Evolutionary conservation across 2,113 vertebrate genomes (phyloP).

Genomic region (Chaenocephalus aceratus): DNA sequence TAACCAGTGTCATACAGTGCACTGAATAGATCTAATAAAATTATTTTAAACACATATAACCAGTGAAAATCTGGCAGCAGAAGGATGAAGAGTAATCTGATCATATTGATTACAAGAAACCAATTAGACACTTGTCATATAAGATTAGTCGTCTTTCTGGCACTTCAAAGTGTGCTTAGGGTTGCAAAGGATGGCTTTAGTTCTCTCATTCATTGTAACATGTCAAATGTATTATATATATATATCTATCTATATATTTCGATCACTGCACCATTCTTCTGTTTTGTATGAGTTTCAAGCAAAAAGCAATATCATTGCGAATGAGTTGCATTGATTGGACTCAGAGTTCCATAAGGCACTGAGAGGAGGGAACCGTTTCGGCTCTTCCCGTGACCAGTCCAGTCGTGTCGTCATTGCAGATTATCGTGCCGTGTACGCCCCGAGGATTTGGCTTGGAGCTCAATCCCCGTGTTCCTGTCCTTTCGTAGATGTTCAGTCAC

Average conservation of each 20-base stretch:
- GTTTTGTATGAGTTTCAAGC: constrained; percentile 89
- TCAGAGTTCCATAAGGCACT: constrained; percentile 99
- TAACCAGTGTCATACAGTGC: constrained; percentile 75
- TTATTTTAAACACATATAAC: constrained; percentile 71
- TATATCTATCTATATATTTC: constrained; percentile 66
- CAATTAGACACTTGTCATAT: constrained; percentile 71
- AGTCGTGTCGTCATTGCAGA: constrained; percentile 92
- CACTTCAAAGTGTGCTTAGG: constrained; percentile 91
- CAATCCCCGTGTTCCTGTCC: constrained; percentile 85
- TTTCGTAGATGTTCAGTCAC: constrained; percentile 86
- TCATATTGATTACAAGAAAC: constrained; percentile 74
- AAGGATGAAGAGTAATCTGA: constrained; percentile 73
- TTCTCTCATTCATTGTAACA: constrained; percentile 84
- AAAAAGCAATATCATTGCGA: constrained; percentile 91
- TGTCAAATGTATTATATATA: constrained; percentile 62
- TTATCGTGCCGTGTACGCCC: constrained; percentile 85
- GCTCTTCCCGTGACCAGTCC: constrained; percentile 92
- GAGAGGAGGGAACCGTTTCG: constrained; percentile 88
- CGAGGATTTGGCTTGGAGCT: constrained; percentile 80
- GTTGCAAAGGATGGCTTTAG: constrained; percentile 99
- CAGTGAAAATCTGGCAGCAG: constrained; percentile 77
- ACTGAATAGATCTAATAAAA: constrained; percentile 75
- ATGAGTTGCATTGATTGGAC: constrained; percentile 97
- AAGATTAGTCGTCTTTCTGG: constrained; percentile 74
- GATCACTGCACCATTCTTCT: constrained; percentile 81